Evolutionary conservation across 2,113 vertebrate genomes (phyloP).

Genomic region (Sphaerodactylus townsendi): DNA sequence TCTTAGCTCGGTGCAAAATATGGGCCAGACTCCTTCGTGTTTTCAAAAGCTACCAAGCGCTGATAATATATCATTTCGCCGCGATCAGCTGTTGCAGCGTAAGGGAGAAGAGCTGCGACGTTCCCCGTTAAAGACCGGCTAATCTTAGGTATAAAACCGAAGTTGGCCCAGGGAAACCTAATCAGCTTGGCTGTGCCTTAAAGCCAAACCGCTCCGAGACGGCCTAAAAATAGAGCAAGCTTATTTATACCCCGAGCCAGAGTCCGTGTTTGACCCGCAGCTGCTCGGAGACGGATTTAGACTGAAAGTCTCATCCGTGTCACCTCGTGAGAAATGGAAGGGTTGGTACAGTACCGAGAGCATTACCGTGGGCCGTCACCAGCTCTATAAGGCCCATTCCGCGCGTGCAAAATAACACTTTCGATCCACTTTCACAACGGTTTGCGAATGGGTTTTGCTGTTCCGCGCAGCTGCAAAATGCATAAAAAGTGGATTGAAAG

Average conservation of each 20-base stretch:
- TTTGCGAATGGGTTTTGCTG: no score
- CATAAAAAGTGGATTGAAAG: no score
- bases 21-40: background rate
- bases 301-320: conserved; percentile 27
- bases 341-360: no score
- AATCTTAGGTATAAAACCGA: conserved; percentile 36
- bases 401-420: no score
- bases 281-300: conserved; percentile 41
- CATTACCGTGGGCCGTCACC: background rate
- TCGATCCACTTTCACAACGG: no score
- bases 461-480: no score
- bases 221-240: conserved; percentile 64
- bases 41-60: background rate
- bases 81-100: background rate
- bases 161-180: conserved; percentile 31
- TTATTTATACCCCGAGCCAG: conserved; percentile 66
- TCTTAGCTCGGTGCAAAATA: conserved; percentile 39
- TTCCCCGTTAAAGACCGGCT: conserved; percentile 28
- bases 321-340: no score
- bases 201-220: conserved; percentile 47
- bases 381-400: no score
- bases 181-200: conserved; percentile 59
- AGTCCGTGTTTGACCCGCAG: conserved; percentile 41
- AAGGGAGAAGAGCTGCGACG: background rate
- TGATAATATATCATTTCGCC: background rate